Evolutionary conservation across 2,888 invertebrate species (phyloP).

Genomic region (Eledona agricola): DNA sequence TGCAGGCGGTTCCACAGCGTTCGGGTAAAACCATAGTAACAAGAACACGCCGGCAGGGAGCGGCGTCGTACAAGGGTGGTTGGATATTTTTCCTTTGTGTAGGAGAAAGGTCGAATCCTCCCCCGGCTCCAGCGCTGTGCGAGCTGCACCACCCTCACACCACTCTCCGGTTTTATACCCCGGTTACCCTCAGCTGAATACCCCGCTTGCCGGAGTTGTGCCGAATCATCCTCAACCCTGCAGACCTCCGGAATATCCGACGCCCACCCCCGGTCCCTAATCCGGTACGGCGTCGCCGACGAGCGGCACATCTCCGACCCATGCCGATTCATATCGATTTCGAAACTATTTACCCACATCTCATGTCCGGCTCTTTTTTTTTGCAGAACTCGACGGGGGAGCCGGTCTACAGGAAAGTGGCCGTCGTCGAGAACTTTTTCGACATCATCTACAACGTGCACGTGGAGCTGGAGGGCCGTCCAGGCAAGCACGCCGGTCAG

Average conservation of each 20-base stretch:
- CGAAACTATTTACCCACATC: no score
- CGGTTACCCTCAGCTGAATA: slow-evolving; percentile 57
- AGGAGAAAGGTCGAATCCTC: slow-evolving; percentile 49
- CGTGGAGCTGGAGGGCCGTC: slow-evolving; percentile 90
- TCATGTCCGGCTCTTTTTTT: slow-evolving; percentile 55
- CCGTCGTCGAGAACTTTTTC: slow-evolving; percentile 97
- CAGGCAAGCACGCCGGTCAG: slow-evolving; percentile 96
- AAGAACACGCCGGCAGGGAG: slow-evolving; percentile 39
- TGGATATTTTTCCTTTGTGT: slow-evolving; percentile 53
- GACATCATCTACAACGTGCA: slow-evolving; percentile 96
- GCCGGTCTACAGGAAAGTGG: slow-evolving; percentile 88
- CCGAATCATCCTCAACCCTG: slow-evolving; percentile 62
- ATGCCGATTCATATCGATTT: background rate
- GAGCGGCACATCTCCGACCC: slow-evolving; percentile 43
- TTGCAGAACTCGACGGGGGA: slow-evolving; percentile 78
- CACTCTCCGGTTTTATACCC: slow-evolving; percentile 57
- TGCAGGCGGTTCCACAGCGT: slow-evolving; percentile 40
- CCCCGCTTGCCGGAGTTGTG: slow-evolving; percentile 59
- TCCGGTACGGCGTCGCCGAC: slow-evolving; percentile 48
- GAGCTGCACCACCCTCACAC: slow-evolving; percentile 41
- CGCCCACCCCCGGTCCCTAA: slow-evolving; percentile 49
- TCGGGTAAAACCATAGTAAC: slow-evolving; percentile 52
- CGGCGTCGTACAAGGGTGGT: slow-evolving; percentile 32
- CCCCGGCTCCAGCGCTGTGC: slow-evolving; percentile 37
- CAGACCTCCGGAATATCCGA: slow-evolving; percentile 59